phyloP scores from a whole-genome alignment of 2,797 vertebrate species.

The Benthosema pterotum region DNA sequence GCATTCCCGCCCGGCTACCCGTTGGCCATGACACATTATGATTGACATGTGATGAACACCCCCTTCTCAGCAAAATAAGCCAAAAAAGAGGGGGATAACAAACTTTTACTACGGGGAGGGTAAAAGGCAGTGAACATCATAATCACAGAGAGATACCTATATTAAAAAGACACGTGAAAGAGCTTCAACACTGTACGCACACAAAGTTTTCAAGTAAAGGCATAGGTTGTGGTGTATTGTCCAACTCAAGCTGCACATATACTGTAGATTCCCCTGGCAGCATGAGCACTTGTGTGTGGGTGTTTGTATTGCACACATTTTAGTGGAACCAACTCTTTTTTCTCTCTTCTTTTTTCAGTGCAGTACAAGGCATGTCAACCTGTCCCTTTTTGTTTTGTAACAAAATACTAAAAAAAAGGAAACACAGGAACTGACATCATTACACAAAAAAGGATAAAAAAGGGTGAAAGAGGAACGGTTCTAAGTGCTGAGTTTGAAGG shows the following conservation, averaged over 20 bases:
- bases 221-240: constrained; percentile 28
- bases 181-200: constrained; percentile 59
- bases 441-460: constrained; percentile 58
- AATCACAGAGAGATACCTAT: constrained; percentile 64
- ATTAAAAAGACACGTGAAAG: constrained; percentile 58
- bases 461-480: constrained; percentile 25
- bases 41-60: constrained; percentile 53
- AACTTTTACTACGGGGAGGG: constrained; percentile 49
- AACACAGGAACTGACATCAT: constrained; percentile 60
- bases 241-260: constrained; percentile 47
- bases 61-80: constrained; percentile 28
- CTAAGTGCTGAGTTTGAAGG: constrained; percentile 56
- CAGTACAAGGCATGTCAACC: constrained; percentile 67
- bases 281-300: constrained; percentile 56
- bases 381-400: constrained; percentile 61
- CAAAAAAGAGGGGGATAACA: constrained; percentile 44
- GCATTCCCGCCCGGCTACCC: constrained; percentile 36
- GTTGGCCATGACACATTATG: constrained; percentile 59
- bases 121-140: constrained; percentile 63
- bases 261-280: constrained; percentile 46
- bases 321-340: too few species aligned
- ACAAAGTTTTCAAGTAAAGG: constrained; percentile 77
- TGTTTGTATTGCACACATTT: too few species aligned
- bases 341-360: constrained; percentile 51
- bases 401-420: constrained; percentile 39